Percentiles rank a stretch among this genome's conserved stretches.
Conservation (phyloP, 2,888 invertebrate species). For the Platycnemis pennipes region DNA sequence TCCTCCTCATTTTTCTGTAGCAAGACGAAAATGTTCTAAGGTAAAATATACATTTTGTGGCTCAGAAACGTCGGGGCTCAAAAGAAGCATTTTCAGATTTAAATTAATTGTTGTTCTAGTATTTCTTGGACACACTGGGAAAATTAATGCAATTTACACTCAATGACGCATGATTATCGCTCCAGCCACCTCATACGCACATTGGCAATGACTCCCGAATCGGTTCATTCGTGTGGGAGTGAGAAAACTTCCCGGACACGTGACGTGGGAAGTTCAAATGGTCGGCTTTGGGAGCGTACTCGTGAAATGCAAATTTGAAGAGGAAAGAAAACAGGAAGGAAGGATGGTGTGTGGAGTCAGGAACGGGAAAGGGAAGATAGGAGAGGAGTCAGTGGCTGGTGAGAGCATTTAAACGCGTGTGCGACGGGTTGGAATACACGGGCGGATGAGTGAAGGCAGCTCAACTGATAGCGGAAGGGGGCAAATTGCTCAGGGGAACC, state of each 20-base stretch:
- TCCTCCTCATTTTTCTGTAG: too few species aligned
- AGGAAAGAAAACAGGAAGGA: background rate
- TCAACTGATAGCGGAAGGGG: background rate
- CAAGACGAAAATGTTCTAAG: too few species aligned
- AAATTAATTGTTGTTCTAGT: too few species aligned
- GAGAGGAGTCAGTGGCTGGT: background rate
- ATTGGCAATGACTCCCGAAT: background rate
- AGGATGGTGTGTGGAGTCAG: background rate
- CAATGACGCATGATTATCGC: too few species aligned
- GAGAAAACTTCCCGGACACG: background rate
- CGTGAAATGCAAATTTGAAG: background rate
- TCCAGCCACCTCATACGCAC: background rate
- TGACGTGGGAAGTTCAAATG: too few species aligned
- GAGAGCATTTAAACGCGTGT: background rate
- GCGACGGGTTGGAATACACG: background rate
- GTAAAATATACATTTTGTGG: too few species aligned
- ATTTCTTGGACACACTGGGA: too few species aligned
- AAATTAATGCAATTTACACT: too few species aligned
- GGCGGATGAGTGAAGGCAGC: conserved; percentile 12
- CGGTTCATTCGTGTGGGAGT: background rate
- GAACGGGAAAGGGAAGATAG: too few species aligned
- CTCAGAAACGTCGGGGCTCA: too few species aligned
- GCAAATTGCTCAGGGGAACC: background rate
- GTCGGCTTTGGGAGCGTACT: too few species aligned
- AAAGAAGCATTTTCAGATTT: too few species aligned